Evolutionary conservation across 2,113 vertebrate genomes (phyloP).

Genomic region (Mixornis gularis): DNA sequence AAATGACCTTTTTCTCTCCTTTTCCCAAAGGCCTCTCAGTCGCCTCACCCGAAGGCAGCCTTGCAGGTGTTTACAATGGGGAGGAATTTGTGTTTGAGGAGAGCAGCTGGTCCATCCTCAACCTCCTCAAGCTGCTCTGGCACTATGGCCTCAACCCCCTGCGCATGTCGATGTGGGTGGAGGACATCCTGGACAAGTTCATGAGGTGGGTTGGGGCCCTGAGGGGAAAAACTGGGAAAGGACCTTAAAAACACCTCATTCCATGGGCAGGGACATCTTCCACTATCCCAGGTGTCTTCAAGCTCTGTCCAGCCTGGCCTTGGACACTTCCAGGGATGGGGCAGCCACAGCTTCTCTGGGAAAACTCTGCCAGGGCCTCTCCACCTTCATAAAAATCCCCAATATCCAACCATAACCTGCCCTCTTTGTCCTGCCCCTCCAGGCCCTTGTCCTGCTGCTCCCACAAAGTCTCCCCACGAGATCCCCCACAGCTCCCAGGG

Average conservation of each 20-base stretch:
- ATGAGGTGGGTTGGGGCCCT: constrained; percentile 78
- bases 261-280: neutral
- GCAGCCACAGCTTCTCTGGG: neutral
- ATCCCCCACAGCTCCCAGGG: too few species aligned
- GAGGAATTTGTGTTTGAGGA: constrained; percentile 87
- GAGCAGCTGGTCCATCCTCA: constrained; percentile 88
- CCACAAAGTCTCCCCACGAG: too few species aligned
- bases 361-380: neutral
- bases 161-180: constrained; percentile 92
- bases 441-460: neutral
- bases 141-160: constrained; percentile 84
- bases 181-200: constrained; percentile 88
- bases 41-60: constrained; percentile 8
- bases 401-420: too few species aligned
- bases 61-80: constrained; percentile 83
- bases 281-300: neutral
- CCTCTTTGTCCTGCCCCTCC: neutral
- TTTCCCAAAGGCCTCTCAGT: constrained; percentile 73
- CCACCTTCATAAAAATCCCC: too few species aligned
- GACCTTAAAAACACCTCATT: neutral
- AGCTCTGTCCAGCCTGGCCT: rapidly evolving
- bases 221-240: neutral
- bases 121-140: constrained; percentile 85
- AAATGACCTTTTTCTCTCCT: neutral
- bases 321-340: neutral